A percentile compares a stretch with the other conserved stretches of the same genome.
phyloP scores from a whole-genome alignment of 2,888 invertebrate species.

The Orchesellides sinensis region DNA sequence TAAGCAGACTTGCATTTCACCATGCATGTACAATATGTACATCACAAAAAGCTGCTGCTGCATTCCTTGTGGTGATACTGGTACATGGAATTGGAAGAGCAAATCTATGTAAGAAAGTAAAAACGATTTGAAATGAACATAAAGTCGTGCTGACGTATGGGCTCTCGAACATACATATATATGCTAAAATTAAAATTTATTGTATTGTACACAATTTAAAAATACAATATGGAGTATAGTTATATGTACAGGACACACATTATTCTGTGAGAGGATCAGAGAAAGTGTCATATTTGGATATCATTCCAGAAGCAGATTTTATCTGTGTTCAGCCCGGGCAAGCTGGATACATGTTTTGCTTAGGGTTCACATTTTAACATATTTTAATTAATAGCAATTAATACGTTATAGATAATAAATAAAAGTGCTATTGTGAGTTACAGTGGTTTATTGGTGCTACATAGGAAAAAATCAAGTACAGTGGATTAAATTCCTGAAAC shows the following conservation, averaged over 20 bases:
- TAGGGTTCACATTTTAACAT: background rate
- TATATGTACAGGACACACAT: background rate
- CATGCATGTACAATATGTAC: no score
- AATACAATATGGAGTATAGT: no score
- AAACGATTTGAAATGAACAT: background rate
- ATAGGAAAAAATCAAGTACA: background rate
- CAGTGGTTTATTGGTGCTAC: background rate
- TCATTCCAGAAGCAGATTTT: constrained; percentile 3
- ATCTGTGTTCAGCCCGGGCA: constrained; percentile 4
- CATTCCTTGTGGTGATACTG: background rate
- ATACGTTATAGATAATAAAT: background rate
- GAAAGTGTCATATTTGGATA: background rate
- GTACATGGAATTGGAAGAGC: background rate
- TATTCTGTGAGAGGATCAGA: background rate
- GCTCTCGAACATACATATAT: background rate
- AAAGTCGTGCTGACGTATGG: background rate
- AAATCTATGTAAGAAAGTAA: background rate
- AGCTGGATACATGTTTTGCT: constrained; percentile 1
- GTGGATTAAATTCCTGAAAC: background rate
- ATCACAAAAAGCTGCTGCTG: no score
- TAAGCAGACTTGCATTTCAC: background rate
- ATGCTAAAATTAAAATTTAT: background rate
- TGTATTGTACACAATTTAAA: no score
- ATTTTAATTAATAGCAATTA: background rate
- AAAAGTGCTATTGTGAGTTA: background rate